Conservation (phyloP, 2,113 vertebrate genomes). For the Oreotrochilus melanogaster region DNA sequence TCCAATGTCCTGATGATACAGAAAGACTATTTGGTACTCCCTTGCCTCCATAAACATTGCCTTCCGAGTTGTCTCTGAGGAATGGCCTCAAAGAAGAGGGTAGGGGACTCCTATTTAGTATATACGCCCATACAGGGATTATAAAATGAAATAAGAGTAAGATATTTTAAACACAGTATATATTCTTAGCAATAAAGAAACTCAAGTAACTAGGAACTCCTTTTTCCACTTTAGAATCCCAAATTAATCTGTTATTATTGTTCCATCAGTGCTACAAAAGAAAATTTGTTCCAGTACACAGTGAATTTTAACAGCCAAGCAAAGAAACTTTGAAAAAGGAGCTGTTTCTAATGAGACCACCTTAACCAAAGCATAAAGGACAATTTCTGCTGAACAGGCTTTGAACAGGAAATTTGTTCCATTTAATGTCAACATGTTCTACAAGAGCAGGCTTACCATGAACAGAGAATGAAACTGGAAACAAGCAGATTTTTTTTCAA, state of each 20-base stretch:
- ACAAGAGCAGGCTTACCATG: background rate
- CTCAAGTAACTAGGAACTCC: background rate
- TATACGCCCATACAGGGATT: background rate
- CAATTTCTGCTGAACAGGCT: background rate
- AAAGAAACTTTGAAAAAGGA: background rate
- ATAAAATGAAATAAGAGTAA: background rate
- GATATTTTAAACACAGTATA: background rate
- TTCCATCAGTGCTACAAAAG: background rate
- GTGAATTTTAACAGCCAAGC: background rate
- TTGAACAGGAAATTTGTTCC: background rate
- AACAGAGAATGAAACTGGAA: background rate
- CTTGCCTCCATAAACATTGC: background rate
- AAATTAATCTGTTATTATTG: background rate
- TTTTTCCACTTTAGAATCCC: background rate
- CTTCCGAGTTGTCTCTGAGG: background rate
- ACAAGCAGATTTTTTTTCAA: background rate
- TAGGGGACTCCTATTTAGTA: background rate
- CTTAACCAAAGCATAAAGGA: background rate
- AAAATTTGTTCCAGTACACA: background rate
- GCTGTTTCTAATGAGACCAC: background rate
- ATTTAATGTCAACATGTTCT: background rate
- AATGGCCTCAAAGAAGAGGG: background rate
- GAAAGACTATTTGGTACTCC: background rate
- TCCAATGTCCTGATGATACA: background rate
- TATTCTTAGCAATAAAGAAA: background rate